phyloP scores from a whole-genome alignment of 1,140 invertebrate species.

The Octopus sinensis region DNA sequence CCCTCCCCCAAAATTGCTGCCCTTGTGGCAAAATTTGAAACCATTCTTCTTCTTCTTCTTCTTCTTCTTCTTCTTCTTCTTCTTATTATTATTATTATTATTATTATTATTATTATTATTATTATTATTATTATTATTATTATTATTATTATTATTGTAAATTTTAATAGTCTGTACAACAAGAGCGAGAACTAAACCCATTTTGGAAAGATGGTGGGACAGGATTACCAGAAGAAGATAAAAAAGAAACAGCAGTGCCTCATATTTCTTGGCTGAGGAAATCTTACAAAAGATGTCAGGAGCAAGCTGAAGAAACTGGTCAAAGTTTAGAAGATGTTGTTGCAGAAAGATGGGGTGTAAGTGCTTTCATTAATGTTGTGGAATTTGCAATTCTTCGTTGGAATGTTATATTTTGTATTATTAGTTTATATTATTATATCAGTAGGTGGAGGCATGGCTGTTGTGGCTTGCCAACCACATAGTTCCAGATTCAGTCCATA shows the following conservation, averaged over 20 bases:
- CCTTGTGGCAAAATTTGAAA: no score
- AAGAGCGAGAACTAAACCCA: constrained; percentile 79
- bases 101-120: no score
- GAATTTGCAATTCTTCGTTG: neutral
- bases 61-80: no score
- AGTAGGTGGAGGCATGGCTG: no score
- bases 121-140: no score
- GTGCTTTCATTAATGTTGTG: constrained; percentile 20
- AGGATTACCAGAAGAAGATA: constrained; percentile 66
- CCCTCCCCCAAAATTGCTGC: no score
- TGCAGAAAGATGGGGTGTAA: constrained; percentile 67
- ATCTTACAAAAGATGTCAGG: constrained; percentile 62
- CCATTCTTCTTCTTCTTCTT: no score
- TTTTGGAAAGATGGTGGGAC: constrained; percentile 87
- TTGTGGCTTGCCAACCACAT: no score
- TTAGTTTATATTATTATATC: neutral
- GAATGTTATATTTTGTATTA: neutral
- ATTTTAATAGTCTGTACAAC: constrained; percentile 67
- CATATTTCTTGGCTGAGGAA: constrained; percentile 62
- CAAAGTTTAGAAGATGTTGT: constrained; percentile 65
- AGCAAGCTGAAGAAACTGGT: constrained; percentile 64
- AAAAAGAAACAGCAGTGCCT: neutral
- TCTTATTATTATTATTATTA: no score
- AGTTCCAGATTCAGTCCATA: no score
- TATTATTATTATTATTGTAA: neutral